Conservation (phyloP, 2,888 invertebrate genomes). For the Dryadula phaetusa region DNA sequence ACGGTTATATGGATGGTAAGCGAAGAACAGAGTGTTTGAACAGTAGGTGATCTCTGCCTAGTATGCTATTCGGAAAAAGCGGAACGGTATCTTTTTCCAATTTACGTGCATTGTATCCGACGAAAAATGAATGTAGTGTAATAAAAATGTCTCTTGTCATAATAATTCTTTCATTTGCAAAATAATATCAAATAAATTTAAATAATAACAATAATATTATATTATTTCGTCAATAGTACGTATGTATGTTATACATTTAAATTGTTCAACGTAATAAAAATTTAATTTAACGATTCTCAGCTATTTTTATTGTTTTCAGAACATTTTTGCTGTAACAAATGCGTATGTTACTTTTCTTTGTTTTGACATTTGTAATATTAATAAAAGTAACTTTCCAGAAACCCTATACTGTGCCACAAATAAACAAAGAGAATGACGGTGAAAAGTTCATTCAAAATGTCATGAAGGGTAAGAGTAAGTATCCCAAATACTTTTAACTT, state of each 20-base stretch:
- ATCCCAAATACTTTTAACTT: background rate
- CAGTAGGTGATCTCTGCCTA: no score
- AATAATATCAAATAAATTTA: background rate
- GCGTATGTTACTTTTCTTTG: slow-evolving; percentile 5
- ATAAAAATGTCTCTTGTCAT: background rate
- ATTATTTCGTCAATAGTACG: background rate
- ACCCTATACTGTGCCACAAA: slow-evolving; percentile 45
- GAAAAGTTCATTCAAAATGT: slow-evolving; percentile 56
- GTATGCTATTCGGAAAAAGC: no score
- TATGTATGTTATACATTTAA: slow-evolving; percentile 6
- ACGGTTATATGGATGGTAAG: background rate
- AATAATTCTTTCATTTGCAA: background rate
- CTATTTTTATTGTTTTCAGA: slow-evolving; percentile 6
- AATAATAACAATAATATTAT: background rate
- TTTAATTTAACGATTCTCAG: background rate
- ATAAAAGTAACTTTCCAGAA: slow-evolving; percentile 30
- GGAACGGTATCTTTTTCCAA: no score
- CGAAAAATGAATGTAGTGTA: background rate
- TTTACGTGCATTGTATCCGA: no score
- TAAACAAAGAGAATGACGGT: slow-evolving; percentile 53
- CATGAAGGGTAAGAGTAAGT: slow-evolving; percentile 61
- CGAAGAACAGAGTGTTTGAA: no score
- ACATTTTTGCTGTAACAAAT: background rate
- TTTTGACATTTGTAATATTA: background rate
- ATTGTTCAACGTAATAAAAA: slow-evolving; percentile 8